phyloP scores from a whole-genome alignment of 2,888 invertebrate species.

The Perizoma affinitatum region DNA sequence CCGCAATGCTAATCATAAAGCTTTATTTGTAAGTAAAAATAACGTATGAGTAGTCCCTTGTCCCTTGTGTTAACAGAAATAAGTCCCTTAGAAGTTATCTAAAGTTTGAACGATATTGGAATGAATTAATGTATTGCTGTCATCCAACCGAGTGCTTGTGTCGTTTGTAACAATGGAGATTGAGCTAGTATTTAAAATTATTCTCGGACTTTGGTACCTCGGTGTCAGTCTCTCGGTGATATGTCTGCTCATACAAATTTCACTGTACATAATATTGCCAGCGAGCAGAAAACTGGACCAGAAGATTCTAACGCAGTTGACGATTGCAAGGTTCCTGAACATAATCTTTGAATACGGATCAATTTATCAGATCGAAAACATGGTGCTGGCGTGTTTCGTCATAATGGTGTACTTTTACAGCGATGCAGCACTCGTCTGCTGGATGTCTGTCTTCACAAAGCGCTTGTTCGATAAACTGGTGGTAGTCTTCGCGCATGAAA shows the following conservation, averaged over 20 bases:
- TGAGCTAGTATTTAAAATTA: constrained; percentile 12
- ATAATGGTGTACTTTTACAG: constrained; percentile 15
- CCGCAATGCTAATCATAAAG: too few relatives aligned
- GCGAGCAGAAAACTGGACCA: constrained; percentile 18
- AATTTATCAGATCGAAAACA: constrained; percentile 11
- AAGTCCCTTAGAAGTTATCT: too few relatives aligned
- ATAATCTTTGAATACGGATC: constrained; percentile 20
- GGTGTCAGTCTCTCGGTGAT: constrained; percentile 13
- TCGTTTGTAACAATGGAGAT: constrained; percentile 18
- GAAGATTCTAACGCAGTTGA: constrained; percentile 19
- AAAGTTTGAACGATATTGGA: too few relatives aligned
- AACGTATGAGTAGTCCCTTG: too few relatives aligned
- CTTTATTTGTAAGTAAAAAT: too few relatives aligned
- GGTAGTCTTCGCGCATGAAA: constrained; percentile 15
- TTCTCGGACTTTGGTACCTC: constrained; percentile 14
- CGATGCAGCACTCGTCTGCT: constrained; percentile 18
- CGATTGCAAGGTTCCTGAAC: constrained; percentile 19
- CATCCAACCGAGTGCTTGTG: constrained; percentile 1
- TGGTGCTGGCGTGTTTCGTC: constrained; percentile 2
- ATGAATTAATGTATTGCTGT: background rate
- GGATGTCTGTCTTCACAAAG: constrained; percentile 23
- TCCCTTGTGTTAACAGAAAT: too few relatives aligned
- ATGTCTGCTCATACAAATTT: constrained; percentile 15
- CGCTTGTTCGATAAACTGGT: constrained; percentile 17
- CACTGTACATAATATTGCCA: constrained; percentile 17